A percentile compares a stretch with the other conserved stretches of the same genome.
Evolutionary conservation across 2,888 invertebrate genomes (phyloP).

Genomic region (Gibbula magus): DNA sequence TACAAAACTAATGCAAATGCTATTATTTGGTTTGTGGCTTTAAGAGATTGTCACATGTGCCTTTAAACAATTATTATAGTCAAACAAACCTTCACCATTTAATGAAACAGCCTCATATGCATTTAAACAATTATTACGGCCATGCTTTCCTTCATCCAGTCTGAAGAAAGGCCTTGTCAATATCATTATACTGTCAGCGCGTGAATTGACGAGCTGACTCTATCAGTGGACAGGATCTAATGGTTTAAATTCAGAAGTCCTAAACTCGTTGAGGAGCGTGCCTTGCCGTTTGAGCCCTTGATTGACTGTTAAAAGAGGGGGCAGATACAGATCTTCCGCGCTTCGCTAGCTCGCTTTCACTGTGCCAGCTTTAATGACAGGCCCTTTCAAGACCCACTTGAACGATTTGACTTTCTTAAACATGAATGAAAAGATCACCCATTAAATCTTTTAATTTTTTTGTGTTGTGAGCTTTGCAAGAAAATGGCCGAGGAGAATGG

Average conservation of each 20-base stretch:
- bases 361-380: slow-evolving; percentile 9
- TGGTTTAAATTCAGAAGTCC: slow-evolving; percentile 6
- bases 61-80: slow-evolving; percentile 2
- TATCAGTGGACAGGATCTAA: not conserved
- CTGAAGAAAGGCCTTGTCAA: not conserved
- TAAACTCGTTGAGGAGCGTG: slow-evolving; percentile 1
- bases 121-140: slow-evolving; percentile 20
- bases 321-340: slow-evolving; percentile 1
- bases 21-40: slow-evolving; percentile 2
- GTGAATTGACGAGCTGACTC: not conserved
- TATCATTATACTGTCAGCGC: slow-evolving; percentile 13
- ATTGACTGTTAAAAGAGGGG: slow-evolving; percentile 17
- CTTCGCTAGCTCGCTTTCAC: not conserved
- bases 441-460: slow-evolving; percentile 24
- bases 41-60: not conserved
- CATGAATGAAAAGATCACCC: slow-evolving; percentile 24
- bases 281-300: not conserved
- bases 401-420: slow-evolving; percentile 26
- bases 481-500: not conserved
- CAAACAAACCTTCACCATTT: not conserved
- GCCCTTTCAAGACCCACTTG: slow-evolving; percentile 17
- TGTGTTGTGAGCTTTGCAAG: not conserved
- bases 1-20: slow-evolving; percentile 13
- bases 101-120: not conserved
- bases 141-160: not conserved